Percentiles rank a stretch among this genome's conserved stretches.
phyloP scores from a whole-genome alignment of 2,113 vertebrate genomes.

The Crotalus viridis region DNA sequence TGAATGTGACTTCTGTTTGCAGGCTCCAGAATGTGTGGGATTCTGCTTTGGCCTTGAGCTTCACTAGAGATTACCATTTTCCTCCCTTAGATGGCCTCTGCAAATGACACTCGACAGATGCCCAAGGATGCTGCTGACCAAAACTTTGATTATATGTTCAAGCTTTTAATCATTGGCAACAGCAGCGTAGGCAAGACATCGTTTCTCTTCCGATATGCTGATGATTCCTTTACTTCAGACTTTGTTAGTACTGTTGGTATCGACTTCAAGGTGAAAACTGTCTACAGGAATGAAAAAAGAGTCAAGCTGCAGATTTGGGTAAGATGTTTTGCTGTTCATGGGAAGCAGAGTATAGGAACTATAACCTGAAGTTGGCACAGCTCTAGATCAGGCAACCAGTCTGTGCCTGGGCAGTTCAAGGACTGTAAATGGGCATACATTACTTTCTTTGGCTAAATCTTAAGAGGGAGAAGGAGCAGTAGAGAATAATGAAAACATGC shows the following conservation, averaged over 20 bases:
- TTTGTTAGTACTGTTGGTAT: conserved; percentile 93
- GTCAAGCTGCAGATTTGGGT: conserved; percentile 95
- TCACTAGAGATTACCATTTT: too few relatives aligned
- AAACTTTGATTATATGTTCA: conserved; percentile 96
- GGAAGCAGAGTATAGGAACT: not conserved
- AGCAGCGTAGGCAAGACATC: conserved; percentile 86
- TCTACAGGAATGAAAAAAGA: conserved; percentile 88
- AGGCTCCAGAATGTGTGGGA: too few relatives aligned
- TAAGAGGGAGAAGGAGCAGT: not conserved
- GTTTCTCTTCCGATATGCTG: conserved; percentile 90
- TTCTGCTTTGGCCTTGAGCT: not conserved
- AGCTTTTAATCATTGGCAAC: conserved; percentile 71
- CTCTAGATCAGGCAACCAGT: not conserved
- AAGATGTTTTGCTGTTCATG: conserved; percentile 39
- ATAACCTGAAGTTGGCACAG: too few relatives aligned
- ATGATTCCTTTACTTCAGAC: conserved; percentile 88
- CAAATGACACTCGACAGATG: conserved; percentile 73
- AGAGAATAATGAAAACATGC: not conserved
- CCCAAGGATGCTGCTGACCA: conserved; percentile 87
- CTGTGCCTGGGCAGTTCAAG: not conserved
- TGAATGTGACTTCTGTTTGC: not conserved
- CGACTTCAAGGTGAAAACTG: conserved; percentile 92
- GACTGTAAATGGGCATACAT: not conserved
- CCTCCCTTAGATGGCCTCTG: conserved; percentile 78
- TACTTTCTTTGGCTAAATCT: not conserved